Evolutionary conservation across 2,797 vertebrate genomes (phyloP).

Genomic region (Poliocrania exsul): DNA sequence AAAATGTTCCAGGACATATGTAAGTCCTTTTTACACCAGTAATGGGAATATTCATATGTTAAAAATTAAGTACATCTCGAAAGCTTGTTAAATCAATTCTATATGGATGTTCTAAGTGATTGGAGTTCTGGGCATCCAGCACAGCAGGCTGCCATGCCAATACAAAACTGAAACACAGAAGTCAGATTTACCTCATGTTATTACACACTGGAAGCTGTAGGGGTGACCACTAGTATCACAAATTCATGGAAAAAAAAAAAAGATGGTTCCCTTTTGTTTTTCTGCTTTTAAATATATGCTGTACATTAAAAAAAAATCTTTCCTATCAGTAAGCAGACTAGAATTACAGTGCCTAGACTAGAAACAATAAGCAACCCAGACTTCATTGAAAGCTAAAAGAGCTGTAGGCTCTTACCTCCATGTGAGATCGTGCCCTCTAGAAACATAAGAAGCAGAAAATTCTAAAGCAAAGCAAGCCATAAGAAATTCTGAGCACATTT

Average conservation of each 20-base stretch:
- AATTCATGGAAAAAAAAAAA: neutral
- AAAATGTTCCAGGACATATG: neutral
- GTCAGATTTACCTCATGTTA: neutral
- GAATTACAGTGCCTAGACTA: neutral
- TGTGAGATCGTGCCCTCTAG: neutral
- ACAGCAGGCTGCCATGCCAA: neutral
- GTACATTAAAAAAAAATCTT: conserved; percentile 22
- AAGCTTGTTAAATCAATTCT: neutral
- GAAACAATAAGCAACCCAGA: neutral
- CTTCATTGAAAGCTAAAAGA: neutral
- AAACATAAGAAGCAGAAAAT: neutral
- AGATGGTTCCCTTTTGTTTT: neutral
- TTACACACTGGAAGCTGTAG: neutral
- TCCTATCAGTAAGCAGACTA: conserved; percentile 34
- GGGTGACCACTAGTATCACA: neutral
- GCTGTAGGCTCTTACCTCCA: neutral
- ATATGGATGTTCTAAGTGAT: neutral
- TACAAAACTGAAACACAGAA: neutral
- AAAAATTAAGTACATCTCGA: neutral
- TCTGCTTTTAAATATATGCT: neutral
- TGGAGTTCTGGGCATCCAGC: neutral
- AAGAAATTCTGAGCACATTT: conserved; percentile 38
- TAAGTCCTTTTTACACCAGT: neutral
- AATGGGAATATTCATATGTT: neutral
- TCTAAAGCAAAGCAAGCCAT: conserved; percentile 18